Percentiles rank a stretch among this genome's conserved stretches.
Evolutionary conservation across 2,888 invertebrate genomes (phyloP).

Genomic region (Eurois occulta): DNA sequence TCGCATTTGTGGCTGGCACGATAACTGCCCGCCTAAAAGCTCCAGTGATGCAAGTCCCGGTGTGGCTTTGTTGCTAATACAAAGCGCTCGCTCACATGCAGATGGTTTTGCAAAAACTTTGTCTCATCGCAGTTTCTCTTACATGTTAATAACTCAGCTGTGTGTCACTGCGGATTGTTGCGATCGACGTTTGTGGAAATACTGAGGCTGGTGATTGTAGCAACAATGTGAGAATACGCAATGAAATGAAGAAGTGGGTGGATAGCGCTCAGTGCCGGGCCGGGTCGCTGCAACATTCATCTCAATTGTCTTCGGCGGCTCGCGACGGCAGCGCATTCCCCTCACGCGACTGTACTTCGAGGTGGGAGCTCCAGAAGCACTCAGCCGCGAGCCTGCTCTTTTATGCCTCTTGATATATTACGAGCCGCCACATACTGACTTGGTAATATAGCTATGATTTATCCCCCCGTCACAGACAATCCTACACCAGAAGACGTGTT

Average conservation of each 20-base stretch:
- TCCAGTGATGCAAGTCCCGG: constrained; percentile 80
- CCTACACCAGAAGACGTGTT: constrained; percentile 78
- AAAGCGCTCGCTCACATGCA: constrained; percentile 84
- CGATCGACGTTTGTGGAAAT: constrained; percentile 48
- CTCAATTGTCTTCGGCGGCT: constrained; percentile 69
- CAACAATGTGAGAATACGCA: constrained; percentile 34
- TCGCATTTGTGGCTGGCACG: constrained; percentile 85
- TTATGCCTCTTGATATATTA: constrained; percentile 84
- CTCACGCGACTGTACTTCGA: constrained; percentile 66
- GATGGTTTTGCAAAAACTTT: constrained; percentile 83
- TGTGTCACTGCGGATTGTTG: constrained; percentile 52
- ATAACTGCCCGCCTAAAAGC: constrained; percentile 88
- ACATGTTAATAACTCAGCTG: constrained; percentile 70
- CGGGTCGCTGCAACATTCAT: constrained; percentile 70
- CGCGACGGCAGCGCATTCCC: constrained; percentile 65
- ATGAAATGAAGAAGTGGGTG: constrained; percentile 24
- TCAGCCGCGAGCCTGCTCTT: constrained; percentile 72
- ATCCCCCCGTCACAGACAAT: constrained; percentile 78
- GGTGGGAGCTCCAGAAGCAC: constrained; percentile 68
- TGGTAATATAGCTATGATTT: constrained; percentile 85
- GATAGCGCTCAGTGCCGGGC: neutral
- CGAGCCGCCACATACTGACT: constrained; percentile 79
- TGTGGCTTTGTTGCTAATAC: constrained; percentile 86
- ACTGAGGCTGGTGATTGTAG: constrained; percentile 7
- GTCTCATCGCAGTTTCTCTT: constrained; percentile 73